phyloP scores from a whole-genome alignment of 2,888 invertebrate species.

The Acanthosepion pharaonis region DNA sequence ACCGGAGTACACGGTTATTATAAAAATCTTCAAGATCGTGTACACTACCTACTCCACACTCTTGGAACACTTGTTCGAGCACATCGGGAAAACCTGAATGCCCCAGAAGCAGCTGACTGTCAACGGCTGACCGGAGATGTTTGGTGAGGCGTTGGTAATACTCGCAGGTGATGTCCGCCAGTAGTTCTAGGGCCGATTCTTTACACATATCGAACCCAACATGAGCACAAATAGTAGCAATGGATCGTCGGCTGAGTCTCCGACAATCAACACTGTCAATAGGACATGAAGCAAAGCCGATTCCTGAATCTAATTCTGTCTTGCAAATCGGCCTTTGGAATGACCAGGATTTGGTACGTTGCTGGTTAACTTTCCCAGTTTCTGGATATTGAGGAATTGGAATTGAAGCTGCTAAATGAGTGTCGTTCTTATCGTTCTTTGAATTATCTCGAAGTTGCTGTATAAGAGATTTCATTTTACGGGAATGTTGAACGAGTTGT shows the following conservation, averaged over 20 bases:
- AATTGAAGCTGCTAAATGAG: neutral
- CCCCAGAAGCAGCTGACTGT: slow-evolving; percentile 76
- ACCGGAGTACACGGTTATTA: slow-evolving; percentile 74
- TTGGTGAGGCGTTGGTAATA: slow-evolving; percentile 68
- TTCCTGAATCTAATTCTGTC: slow-evolving; percentile 67
- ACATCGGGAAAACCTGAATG: slow-evolving; percentile 75
- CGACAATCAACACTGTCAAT: slow-evolving; percentile 67
- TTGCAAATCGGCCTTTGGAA: neutral
- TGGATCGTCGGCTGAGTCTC: slow-evolving; percentile 68
- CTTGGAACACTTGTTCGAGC: slow-evolving; percentile 79
- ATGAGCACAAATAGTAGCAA: slow-evolving; percentile 73
- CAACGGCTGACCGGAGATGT: slow-evolving; percentile 77
- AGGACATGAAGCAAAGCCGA: slow-evolving; percentile 65
- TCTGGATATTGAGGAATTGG: neutral
- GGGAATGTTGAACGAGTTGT: slow-evolving; percentile 68
- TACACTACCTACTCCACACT: slow-evolving; percentile 80
- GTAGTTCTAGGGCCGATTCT: slow-evolving; percentile 68
- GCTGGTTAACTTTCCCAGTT: neutral
- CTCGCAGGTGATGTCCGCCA: slow-evolving; percentile 70
- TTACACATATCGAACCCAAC: slow-evolving; percentile 71
- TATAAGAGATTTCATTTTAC: slow-evolving; percentile 65
- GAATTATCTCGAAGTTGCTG: slow-evolving; percentile 59
- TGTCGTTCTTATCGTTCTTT: neutral
- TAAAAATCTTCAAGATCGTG: slow-evolving; percentile 79
- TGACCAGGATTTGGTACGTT: neutral